A percentile compares a stretch with the other conserved stretches of the same genome.
Evolutionary conservation across 2,797 vertebrate genomes (phyloP).

Genomic region (Luscinia luscinia): DNA sequence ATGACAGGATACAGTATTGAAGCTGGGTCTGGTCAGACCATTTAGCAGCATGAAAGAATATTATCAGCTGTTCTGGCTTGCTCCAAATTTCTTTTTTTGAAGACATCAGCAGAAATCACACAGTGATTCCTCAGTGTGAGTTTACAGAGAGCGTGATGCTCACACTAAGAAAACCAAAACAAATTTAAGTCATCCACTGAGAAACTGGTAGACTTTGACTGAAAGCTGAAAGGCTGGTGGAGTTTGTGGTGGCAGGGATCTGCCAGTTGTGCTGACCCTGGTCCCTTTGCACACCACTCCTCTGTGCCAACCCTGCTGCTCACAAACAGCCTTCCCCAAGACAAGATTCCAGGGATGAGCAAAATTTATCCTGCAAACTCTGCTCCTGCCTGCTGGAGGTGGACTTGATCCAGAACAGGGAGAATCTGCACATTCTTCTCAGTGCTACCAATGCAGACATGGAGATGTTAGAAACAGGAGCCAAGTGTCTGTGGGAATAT

Average conservation of each 20-base stretch:
- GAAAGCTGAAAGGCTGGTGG: neutral
- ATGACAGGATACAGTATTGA: neutral
- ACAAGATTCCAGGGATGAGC: rapidly evolving
- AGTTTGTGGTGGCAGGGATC: rapidly evolving
- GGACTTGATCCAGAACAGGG: neutral
- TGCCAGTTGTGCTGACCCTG: neutral
- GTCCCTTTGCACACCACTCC: neutral
- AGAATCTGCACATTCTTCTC: neutral
- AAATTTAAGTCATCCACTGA: neutral
- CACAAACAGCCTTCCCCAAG: rapidly evolving
- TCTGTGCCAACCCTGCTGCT: neutral
- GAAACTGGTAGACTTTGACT: neutral
- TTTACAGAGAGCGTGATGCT: neutral
- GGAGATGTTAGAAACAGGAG: neutral
- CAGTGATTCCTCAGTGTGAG: neutral
- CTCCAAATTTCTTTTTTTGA: neutral
- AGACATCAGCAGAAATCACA: neutral
- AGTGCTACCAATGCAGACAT: rapidly evolving
- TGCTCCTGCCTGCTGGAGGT: neutral
- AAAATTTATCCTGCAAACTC: neutral
- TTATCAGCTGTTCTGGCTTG: neutral
- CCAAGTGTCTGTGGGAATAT: neutral
- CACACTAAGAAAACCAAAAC: neutral
- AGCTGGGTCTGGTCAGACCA: neutral
- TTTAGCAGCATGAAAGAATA: neutral